Percentiles rank a stretch among this genome's conserved stretches.
phyloP scores from a whole-genome alignment of 2,113 vertebrate species.

The Picathartes gymnocephalus region DNA sequence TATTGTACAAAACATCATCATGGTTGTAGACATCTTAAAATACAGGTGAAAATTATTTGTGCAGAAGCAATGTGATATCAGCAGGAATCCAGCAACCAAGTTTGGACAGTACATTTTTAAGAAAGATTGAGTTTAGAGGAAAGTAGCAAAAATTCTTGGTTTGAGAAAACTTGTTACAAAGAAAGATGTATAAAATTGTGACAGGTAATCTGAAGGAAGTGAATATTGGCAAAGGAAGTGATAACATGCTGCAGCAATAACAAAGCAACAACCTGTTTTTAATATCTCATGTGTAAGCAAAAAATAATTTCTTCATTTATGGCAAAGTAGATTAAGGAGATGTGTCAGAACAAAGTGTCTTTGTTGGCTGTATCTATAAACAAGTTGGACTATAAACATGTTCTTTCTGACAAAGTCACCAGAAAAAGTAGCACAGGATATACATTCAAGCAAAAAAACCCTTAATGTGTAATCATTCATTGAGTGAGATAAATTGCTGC shows the following conservation, averaged over 20 bases:
- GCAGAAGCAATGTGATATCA: background rate
- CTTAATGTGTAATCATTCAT: background rate
- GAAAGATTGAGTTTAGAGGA: background rate
- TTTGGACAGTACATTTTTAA: background rate
- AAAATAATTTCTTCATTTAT: background rate
- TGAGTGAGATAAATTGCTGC: background rate
- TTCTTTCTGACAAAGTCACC: background rate
- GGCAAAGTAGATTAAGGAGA: background rate
- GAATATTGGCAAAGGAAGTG: background rate
- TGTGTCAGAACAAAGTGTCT: background rate
- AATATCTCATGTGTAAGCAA: background rate
- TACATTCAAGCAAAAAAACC: background rate
- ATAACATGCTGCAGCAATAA: background rate
- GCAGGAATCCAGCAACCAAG: background rate
- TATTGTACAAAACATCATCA: background rate
- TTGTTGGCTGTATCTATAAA: background rate
- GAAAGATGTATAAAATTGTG: background rate
- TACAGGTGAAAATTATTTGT: background rate
- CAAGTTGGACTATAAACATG: background rate
- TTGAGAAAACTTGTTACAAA: background rate
- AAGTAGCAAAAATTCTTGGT: background rate
- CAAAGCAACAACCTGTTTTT: background rate
- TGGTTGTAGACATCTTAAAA: background rate
- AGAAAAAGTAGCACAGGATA: background rate
- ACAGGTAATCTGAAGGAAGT: background rate